Base-by-base conservation (phyloP, 1,140 invertebrate species). In the Trichomalopsis sarcophagae region DNA sequence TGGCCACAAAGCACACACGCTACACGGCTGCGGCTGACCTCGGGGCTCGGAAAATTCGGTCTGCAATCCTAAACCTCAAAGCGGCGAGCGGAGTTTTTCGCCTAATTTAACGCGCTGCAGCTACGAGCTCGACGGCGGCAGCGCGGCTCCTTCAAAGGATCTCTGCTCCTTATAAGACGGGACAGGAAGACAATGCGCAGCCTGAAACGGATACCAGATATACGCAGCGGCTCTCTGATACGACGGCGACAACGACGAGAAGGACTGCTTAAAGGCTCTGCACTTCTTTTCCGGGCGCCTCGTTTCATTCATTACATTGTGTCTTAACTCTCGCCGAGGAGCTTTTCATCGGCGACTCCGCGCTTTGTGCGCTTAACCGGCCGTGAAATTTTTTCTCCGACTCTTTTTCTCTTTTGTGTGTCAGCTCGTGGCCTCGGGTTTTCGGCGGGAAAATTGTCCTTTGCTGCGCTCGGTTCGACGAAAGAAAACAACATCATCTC, bases 81-180 rank as follows among this genome's bases (percentile, higher is more conserved):
- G 86, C 87, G 86, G 76, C 85, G 87, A 87, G 84, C 33, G 33
- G 88, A 89, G 87, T 89, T 89, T 91, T 89, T 91, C 90, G 91
- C 88, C 89, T 91, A 92, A 91, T 92, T 92, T 92, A 92, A 92
- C 91, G 88, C n/a, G 86, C 88, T 87, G 88, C 89, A 87, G 88
- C 88, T 84, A 21, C n/a, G n/a, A 5, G 88, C 81, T 84, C 74
- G 27, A n/a, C 50, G 62, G 78, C 79, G 33, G 44, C 79, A 27
- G 44, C 86, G 71, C 90, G 90, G 89, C 86, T 86, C 86, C 74
- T 87, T 91, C 90, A 91, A 92, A 92, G 90, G 71, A n/a, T 21
- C 14, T 62, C 55, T n/a, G 21, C 21, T 50, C 73, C 76, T 77
- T 86, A 69, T 82, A 87, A 88, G 86, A 87, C 83, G 85, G 83